Evolutionary conservation across 2,113 vertebrate genomes (phyloP).

Genomic region (Formicarius rufipectus): DNA sequence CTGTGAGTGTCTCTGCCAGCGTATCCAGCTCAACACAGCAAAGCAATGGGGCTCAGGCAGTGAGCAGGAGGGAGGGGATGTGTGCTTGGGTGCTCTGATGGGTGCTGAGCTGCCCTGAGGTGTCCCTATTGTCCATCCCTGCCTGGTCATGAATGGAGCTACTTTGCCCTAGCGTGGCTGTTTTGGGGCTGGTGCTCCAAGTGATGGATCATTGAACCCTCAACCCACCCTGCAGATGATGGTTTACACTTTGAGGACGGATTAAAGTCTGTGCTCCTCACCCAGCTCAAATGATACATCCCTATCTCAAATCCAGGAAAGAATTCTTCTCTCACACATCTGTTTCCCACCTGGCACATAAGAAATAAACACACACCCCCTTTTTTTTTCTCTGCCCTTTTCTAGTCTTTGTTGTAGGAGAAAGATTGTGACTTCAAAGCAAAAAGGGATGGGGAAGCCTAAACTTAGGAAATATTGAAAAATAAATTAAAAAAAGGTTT

Average conservation of each 20-base stretch:
- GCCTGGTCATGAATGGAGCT: not conserved
- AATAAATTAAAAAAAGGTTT: not conserved
- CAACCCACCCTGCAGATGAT: not conserved
- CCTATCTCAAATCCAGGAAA: accelerated
- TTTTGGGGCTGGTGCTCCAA: not conserved
- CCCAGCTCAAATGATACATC: not conserved
- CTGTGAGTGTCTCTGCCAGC: not conserved
- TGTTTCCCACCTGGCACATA: not conserved
- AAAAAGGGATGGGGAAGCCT: not conserved
- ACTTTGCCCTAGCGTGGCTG: not conserved
- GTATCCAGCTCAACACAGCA: not conserved
- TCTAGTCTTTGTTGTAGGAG: not conserved
- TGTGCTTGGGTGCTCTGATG: accelerated
- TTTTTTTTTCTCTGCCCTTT: not conserved
- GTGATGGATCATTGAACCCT: not conserved
- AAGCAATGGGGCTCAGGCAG: not conserved
- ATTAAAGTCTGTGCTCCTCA: not conserved
- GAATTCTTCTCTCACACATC: not conserved
- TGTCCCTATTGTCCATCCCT: not conserved
- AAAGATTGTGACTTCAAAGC: not conserved
- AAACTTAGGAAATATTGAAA: not conserved
- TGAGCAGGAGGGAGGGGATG: not conserved
- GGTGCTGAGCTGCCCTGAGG: not conserved
- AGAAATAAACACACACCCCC: accelerated
- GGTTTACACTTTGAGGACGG: accelerated